Conservation (phyloP, 2,113 vertebrate species). For the Rallus limicola region DNA sequence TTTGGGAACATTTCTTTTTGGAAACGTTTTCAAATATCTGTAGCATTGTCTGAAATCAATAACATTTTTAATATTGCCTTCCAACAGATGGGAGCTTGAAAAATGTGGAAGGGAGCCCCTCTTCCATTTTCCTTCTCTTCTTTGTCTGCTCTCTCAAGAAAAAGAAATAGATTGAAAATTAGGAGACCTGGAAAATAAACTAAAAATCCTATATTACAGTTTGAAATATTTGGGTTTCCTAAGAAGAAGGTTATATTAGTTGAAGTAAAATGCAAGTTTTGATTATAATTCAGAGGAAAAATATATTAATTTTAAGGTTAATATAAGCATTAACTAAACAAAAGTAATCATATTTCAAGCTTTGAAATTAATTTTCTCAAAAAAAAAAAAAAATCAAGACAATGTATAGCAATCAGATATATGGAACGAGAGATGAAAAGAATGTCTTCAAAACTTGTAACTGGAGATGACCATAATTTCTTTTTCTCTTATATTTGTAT, state of each 20-base stretch:
- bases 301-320: background rate
- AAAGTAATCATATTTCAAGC: background rate
- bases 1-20: background rate
- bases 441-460: background rate
- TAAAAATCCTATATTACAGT: background rate
- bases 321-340: background rate
- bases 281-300: background rate
- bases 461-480: background rate
- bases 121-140: background rate
- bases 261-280: background rate
- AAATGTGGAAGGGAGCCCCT: background rate
- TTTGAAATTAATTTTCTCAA: background rate
- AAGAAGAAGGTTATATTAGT: background rate
- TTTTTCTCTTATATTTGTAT: background rate
- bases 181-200: background rate
- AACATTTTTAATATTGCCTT: background rate
- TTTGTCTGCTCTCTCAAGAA: background rate
- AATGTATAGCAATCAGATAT: background rate
- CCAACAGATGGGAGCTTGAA: background rate
- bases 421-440: background rate
- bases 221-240: background rate
- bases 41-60: background rate
- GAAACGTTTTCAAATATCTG: background rate
- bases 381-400: background rate
- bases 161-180: background rate